These are phyloP conservation scores for Aleadryas rufinucha DNA, from an alignment of 2,113 vertebrate genomes.

Conservation along the genomic window DNA sequence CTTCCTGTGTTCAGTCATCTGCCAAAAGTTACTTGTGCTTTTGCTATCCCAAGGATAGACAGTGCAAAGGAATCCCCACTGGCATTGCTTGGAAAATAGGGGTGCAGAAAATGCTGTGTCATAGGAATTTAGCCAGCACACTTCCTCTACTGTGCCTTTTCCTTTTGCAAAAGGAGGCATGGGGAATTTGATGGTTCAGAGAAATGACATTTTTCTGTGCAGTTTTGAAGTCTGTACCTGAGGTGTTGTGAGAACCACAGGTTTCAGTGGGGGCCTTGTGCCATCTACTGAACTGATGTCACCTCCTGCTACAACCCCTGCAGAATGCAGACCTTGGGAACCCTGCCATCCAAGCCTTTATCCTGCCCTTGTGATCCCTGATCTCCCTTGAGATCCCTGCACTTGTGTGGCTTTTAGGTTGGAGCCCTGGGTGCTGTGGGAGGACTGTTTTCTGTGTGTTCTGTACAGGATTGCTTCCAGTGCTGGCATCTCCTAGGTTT, in stretches of 20 bases:
- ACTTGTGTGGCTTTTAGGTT: background rate
- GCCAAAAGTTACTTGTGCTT: background rate
- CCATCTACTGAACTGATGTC: background rate
- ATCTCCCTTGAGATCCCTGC: background rate
- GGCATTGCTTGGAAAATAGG: background rate
- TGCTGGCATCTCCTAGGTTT: background rate
- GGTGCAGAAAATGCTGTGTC: background rate
- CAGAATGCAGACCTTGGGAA: background rate
- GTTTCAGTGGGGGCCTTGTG: background rate
- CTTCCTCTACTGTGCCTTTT: background rate
- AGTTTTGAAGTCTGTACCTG: background rate
- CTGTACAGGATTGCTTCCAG: background rate
- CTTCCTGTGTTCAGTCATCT: background rate
- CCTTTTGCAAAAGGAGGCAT: background rate
- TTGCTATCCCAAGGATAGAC: background rate
- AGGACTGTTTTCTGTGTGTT: background rate
- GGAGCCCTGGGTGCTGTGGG: background rate
- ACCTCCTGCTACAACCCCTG: background rate
- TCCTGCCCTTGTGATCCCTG: background rate
- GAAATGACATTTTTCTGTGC: background rate
- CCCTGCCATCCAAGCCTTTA: background rate
- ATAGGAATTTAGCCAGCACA: background rate
- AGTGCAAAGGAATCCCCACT: background rate
- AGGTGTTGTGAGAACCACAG: background rate
- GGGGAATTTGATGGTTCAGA: background rate